Base-by-base conservation (phyloP, 35 echinoderm and acorn worm genomes). In the Apostichopus japonicus region DNA sequence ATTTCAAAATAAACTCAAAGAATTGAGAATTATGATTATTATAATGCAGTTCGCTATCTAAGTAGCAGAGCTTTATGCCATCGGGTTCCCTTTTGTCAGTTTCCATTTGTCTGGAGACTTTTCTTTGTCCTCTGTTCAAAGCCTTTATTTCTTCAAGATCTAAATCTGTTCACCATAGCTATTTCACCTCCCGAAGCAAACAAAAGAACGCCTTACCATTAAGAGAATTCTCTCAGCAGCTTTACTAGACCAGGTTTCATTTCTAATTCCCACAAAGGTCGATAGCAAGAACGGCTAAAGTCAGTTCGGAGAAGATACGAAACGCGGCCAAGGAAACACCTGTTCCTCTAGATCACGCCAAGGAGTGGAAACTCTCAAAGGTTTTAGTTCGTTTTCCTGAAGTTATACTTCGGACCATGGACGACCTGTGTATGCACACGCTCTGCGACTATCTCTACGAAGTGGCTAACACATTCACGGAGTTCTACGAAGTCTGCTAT, bases 331-430 rank as follows among this genome's bases (percentile, higher is more conserved):
- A 80, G 57, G 86, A 91, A 54, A 96, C 92, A 5, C 71, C 91
- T 15, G 90, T 99, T 21, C 59, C 89, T 16, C 53, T 95, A 1
- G 92, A 93, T 14, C 97, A 99, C 78, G 90, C 87, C 16, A 99
- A 99, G 86, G 97, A 99, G 78, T 99, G 97, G 97, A 99, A 99
- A 62, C 95, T 99, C 24, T 95, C 95, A 78, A 99, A 99, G 80
- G 96, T 92, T 82, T 55, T 99, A 15, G 56, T 77, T 4, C 87
- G 95, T 11, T 95, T 96, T 77, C 97, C 97, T 27, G 91, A 95
- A 58, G 79, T 99, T 54, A 91, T 99, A 54, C 22, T 93, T 0
- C 79, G 93, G 56, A 94, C 94, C 65, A 63, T 96, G 53, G 95
- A 96, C 70, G 97, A 99, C 16, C 62, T 99, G 16, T 93, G 84